phyloP scores from a whole-genome alignment of 2,113 vertebrate species.

The Mohoua ochrocephala region DNA sequence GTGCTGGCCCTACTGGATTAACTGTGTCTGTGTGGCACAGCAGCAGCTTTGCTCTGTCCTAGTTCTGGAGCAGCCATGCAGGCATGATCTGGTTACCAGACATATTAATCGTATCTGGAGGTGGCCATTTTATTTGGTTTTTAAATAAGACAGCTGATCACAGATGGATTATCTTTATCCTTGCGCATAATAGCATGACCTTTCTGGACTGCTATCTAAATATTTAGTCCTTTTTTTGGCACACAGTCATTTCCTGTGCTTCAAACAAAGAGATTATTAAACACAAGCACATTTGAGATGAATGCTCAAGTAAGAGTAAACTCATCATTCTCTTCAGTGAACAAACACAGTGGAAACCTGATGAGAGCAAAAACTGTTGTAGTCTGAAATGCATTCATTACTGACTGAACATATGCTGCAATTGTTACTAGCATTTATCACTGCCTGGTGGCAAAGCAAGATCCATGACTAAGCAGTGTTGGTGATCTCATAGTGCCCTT shows the following conservation, averaged over 20 bases:
- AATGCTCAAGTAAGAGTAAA: slow-evolving; percentile 5
- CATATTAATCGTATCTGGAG: not conserved
- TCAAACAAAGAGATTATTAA: slow-evolving; percentile 13
- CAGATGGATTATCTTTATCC: slow-evolving; percentile 16
- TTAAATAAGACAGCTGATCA: not conserved
- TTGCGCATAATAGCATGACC: not conserved
- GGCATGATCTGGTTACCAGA: not conserved
- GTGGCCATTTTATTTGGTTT: not conserved
- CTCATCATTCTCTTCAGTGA: slow-evolving; percentile 9
- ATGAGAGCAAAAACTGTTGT: not conserved
- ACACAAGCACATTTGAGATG: not conserved
- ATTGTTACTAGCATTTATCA: not conserved
- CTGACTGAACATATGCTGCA: not conserved
- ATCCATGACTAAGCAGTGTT: not conserved
- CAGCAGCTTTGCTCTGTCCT: not conserved
- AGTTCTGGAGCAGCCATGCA: not conserved
- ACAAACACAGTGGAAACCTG: not conserved
- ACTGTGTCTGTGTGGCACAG: not conserved
- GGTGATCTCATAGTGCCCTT: not conserved
- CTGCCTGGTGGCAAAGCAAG: not conserved
- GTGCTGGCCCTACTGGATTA: not conserved
- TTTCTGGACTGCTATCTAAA: slow-evolving; percentile 11
- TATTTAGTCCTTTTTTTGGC: not conserved
- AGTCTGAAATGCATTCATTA: not conserved
- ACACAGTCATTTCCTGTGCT: not conserved